Evolutionary conservation across 2,888 invertebrate species (phyloP).

Genomic region (Neoitamus cyanurus): DNA sequence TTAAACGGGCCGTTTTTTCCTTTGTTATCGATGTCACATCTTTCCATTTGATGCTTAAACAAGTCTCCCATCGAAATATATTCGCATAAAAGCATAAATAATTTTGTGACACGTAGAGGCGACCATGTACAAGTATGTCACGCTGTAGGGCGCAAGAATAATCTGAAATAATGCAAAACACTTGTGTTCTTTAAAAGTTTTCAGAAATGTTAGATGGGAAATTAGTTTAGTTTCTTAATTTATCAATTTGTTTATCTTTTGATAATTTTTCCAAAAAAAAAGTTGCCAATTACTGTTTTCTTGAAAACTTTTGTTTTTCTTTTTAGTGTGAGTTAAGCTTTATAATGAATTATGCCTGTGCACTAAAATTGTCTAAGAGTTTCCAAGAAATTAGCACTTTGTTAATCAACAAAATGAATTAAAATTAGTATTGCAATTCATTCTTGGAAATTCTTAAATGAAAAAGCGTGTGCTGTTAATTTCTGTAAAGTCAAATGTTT

Average conservation of each 20-base stretch:
- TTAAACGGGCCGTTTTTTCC: slow-evolving; percentile 92
- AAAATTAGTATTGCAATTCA: neutral
- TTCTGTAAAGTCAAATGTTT: neutral
- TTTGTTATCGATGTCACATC: slow-evolving; percentile 94
- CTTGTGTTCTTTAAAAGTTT: slow-evolving; percentile 39
- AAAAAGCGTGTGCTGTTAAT: neutral
- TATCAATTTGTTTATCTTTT: neutral
- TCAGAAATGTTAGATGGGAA: neutral
- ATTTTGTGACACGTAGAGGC: slow-evolving; percentile 94
- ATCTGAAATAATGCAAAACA: slow-evolving; percentile 71
- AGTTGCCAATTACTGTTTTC: neutral
- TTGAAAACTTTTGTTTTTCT: neutral
- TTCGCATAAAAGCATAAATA: slow-evolving; percentile 98
- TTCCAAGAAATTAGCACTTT: neutral
- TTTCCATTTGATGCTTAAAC: slow-evolving; percentile 84
- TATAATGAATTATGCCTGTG: neutral
- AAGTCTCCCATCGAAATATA: slow-evolving; percentile 97
- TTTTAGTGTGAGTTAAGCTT: neutral
- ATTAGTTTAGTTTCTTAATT: neutral
- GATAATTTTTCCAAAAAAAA: neutral
- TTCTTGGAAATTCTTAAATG: neutral
- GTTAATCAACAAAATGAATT: neutral
- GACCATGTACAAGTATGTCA: slow-evolving; percentile 95
- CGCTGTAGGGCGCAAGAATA: slow-evolving; percentile 97
- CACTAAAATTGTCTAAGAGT: neutral